These are phyloP conservation scores for Planiliza haematocheilus DNA, from an alignment of 2,113 vertebrate species.

Conservation along the genomic window DNA sequence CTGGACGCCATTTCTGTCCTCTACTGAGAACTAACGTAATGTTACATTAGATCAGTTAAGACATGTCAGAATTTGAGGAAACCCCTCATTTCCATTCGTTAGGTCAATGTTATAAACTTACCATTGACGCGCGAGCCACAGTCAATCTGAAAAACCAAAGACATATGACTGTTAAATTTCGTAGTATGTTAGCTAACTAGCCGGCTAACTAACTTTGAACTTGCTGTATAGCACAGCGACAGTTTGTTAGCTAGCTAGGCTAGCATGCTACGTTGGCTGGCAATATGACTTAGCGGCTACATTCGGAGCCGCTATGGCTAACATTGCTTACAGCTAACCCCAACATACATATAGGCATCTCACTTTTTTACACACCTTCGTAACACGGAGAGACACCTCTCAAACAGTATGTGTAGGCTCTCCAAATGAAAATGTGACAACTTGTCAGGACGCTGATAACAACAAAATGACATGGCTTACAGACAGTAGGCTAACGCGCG, in stretches of 20 bases:
- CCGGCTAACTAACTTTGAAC: slow-evolving; percentile 83
- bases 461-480: slow-evolving; percentile 29
- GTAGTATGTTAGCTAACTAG: slow-evolving; percentile 59
- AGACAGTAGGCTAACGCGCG: slow-evolving; percentile 56
- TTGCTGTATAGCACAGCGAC: slow-evolving; percentile 68
- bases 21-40: slow-evolving; percentile 67
- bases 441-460: slow-evolving; percentile 34
- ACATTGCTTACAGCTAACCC: slow-evolving; percentile 29
- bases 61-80: slow-evolving; percentile 22
- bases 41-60: slow-evolving; percentile 41
- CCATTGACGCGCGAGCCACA: slow-evolving; percentile 92
- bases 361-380: not conserved
- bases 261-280: slow-evolving; percentile 51
- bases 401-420: not conserved
- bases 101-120: slow-evolving; percentile 81
- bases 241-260: slow-evolving; percentile 61
- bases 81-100: not conserved
- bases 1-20: slow-evolving; percentile 99
- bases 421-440: not conserved
- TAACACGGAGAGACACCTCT: not conserved
- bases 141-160: slow-evolving; percentile 87
- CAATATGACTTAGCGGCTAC: slow-evolving; percentile 51
- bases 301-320: slow-evolving; percentile 44
- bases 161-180: slow-evolving; percentile 61
- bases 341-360: not conserved